These are phyloP conservation scores for Alouatta caraya DNA, from an alignment of 2,797 vertebrate genomes.

Conservation along the genomic window DNA sequence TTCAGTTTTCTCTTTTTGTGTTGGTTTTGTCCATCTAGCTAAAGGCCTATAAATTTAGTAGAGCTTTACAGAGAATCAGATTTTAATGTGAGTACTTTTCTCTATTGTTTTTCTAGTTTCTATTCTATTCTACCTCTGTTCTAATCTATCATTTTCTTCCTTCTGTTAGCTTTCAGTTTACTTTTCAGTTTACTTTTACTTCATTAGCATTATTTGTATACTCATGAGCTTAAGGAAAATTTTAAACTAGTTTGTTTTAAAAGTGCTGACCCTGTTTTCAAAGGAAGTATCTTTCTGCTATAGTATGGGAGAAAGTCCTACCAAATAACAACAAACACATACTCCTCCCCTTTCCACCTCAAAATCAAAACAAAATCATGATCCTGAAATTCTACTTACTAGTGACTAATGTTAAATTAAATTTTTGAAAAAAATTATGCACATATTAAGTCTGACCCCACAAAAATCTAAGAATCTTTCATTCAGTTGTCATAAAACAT, in stretches of 20 bases:
- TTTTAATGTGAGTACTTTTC: background rate
- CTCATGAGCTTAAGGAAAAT: background rate
- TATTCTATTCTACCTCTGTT: background rate
- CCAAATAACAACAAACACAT: background rate
- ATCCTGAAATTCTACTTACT: background rate
- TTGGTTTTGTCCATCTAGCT: background rate
- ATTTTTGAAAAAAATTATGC: background rate
- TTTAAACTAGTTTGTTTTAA: background rate
- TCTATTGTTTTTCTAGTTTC: background rate
- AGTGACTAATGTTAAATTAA: background rate
- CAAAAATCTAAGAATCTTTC: background rate
- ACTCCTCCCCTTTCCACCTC: no score
- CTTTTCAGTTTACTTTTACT: background rate
- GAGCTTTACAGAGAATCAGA: background rate
- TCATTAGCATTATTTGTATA: background rate
- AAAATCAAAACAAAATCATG: background rate
- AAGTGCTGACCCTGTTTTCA: background rate
- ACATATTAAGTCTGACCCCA: background rate
- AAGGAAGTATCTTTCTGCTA: background rate
- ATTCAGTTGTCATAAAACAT: background rate
- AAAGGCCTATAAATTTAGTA: background rate
- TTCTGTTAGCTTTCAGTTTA: background rate
- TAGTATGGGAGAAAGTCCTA: background rate
- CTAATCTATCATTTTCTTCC: background rate
- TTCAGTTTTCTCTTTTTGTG: background rate